Conservation (phyloP, 2,113 vertebrate genomes). For the Delphinapterus leucas region DNA sequence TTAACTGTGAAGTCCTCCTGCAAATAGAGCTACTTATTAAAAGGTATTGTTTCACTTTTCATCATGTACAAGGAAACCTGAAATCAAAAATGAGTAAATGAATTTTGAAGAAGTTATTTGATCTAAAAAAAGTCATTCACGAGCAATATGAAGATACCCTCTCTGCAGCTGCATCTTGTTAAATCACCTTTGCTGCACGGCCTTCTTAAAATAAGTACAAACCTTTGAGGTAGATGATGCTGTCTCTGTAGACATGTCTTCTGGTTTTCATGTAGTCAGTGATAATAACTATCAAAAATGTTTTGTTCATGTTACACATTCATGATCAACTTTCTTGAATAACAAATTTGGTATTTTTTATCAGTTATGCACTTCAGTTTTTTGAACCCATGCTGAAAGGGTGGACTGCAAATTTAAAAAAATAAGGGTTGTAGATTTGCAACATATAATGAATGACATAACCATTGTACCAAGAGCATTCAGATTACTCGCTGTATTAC, state of each 20-base stretch:
- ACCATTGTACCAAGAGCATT: not conserved
- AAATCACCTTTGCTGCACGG: not conserved
- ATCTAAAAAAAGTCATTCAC: not conserved
- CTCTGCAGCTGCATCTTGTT: not conserved
- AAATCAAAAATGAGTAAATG: not conserved
- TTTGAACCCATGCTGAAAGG: not conserved
- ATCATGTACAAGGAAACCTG: not conserved
- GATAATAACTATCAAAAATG: not conserved
- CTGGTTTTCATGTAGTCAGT: not conserved
- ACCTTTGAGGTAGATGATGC: not conserved
- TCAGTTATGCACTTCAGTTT: not conserved
- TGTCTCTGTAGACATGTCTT: not conserved
- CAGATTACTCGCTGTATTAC: not conserved
- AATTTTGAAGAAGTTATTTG: slow-evolving; percentile 16
- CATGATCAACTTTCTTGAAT: not conserved
- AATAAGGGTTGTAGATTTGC: not conserved
- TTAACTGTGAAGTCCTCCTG: slow-evolving; percentile 6
- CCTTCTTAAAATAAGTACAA: not conserved
- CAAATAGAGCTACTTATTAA: not conserved
- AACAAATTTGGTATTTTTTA: not conserved
- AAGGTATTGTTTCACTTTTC: not conserved
- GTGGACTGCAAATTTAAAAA: not conserved
- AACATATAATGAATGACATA: not conserved
- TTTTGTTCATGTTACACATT: not conserved
- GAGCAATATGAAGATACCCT: not conserved